Evolutionary conservation across 2,888 invertebrate species (phyloP), one percentile per base, ranked within the genome.

Genomic region (Scelioninae gen. 1): DNA sequence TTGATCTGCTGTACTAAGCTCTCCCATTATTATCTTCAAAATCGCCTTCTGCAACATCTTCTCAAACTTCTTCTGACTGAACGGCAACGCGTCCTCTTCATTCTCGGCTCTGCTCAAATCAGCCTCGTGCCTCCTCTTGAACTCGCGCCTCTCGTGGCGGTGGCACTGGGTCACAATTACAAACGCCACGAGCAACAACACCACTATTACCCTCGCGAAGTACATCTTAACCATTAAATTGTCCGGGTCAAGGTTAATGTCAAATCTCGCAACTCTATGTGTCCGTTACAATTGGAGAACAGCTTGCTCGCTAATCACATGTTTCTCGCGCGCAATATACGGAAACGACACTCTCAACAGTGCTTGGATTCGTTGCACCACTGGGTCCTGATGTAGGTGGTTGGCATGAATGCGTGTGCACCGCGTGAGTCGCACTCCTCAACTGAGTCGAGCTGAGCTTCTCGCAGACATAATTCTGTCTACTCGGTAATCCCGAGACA

Each of bases 401-500:
- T 86, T 79, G 84, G 82, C 84, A 83, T 82, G 55, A 86, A 86
- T 85, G 89, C 90, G 91, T 92, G 91, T 89, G 90, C 90, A 88
- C 91, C 87, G 88, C 86, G 88, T 90, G 91, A 92, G 91, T 88
- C 88, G 90, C 91, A 90, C 89, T 89, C 91, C 90, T 91, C 91
- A 91, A 92, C 92, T 92, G 91, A 92, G 90, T 88, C 88, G 88
- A 86, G 89, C 88, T 87, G 89, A 88, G 89, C 88, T 87, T 88
- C 91, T 89, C 89, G 89, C 90, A 88, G 89, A 89, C 91, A 91
- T 92, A 91, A 92, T 92, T 92, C 91, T 89, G 91, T 91, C 92
- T 91, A 91, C 91, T 91, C 91, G 89, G 91, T 92, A 90, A 92
- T 91, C 91, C 91, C 90, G 89, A 89, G 89, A 88, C 88, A 88